Evolutionary conservation across 2,888 invertebrate genomes (phyloP), one percentile per base, ranked within the genome.

Genomic region (Eristalis tenax): DNA sequence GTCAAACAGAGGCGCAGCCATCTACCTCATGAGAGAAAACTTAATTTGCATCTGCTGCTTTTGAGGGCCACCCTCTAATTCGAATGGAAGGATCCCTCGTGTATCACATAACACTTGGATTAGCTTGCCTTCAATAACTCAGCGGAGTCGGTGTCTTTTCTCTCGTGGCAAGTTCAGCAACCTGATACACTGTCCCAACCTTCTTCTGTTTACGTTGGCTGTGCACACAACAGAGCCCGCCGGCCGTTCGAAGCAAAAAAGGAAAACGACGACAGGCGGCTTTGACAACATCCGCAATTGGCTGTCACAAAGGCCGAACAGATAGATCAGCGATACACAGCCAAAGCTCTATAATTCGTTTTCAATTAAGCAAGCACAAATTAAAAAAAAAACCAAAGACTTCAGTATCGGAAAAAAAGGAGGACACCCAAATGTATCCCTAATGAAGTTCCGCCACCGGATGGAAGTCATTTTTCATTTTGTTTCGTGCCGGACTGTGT

Each of bases 391-490:
- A 43, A 28, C 15, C 43, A 15, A 18, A 50, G n/a, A 6, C 15
- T 43, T 32, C 32, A 8, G 32, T 5, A n/a, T 43, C n/a, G 50
- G 63, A 61, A n/a, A 8, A 50, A n/a, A 10, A 78, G 8, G 11
- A 15, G 23, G 65, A 73, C 59, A 43, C 18, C 71, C 50, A 59
- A 59, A 35, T 65, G 64, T 57, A 71, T 38, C 68, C 38, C 61
- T 81, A 71, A 81, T 84, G 84, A 81, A 76, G 61, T 68, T 81
- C 71, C 64, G 68, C 80, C 80, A 81, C 61, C 70, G 76, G 61
- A 66, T 81, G 80, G 35, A 64, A 79, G 81, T 85, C 71, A 76
- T 85, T 85, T 75, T 73, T 84, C 70, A 75, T 66, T 84, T 61
- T 32, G 65, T 64, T 56, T 78, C 66, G 28, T 66, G 26, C 65